phyloP scores from a whole-genome alignment of 53 echinoderm and acorn worm species.

The Paelopatides confundens region DNA sequence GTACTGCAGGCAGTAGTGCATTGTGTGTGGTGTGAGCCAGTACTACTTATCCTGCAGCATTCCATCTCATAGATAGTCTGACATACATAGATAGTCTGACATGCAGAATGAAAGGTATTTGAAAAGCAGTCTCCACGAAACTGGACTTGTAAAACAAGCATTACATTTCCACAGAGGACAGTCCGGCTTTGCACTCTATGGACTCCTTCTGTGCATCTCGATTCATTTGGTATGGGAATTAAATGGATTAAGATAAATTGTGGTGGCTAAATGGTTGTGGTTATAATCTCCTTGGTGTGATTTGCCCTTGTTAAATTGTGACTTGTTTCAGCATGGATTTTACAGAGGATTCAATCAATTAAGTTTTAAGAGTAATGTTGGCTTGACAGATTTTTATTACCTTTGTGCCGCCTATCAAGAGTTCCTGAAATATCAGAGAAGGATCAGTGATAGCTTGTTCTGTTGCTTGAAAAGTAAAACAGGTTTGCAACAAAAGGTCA shows the following conservation, averaged over 20 bases:
- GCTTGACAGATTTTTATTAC: no score
- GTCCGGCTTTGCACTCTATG: not conserved
- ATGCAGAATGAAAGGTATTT: conserved; percentile 26
- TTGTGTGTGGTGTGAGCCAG: not conserved
- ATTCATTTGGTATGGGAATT: conserved; percentile 24
- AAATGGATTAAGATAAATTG: conserved; percentile 6
- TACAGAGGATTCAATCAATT: no score
- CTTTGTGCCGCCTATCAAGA: no score
- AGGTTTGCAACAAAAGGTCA: no score
- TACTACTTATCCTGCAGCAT: conserved; percentile 3
- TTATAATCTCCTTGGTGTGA: no score
- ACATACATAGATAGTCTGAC: conserved; percentile 33
- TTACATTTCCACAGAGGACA: conserved; percentile 14
- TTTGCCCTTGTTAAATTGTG: no score
- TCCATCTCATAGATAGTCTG: conserved; percentile 24
- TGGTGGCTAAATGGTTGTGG: not conserved
- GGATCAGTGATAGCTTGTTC: no score
- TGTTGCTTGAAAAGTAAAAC: no score
- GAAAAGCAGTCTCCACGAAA: not conserved
- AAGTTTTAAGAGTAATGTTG: no score
- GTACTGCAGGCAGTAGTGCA: not conserved
- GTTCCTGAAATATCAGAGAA: no score
- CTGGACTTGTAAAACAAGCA: not conserved
- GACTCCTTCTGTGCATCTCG: not conserved
- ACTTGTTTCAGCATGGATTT: no score